Percentiles rank a stretch among this genome's conserved stretches.
phyloP scores from a whole-genome alignment of 1,140 invertebrate genomes.

The Pogonomyrmex barbatus region DNA sequence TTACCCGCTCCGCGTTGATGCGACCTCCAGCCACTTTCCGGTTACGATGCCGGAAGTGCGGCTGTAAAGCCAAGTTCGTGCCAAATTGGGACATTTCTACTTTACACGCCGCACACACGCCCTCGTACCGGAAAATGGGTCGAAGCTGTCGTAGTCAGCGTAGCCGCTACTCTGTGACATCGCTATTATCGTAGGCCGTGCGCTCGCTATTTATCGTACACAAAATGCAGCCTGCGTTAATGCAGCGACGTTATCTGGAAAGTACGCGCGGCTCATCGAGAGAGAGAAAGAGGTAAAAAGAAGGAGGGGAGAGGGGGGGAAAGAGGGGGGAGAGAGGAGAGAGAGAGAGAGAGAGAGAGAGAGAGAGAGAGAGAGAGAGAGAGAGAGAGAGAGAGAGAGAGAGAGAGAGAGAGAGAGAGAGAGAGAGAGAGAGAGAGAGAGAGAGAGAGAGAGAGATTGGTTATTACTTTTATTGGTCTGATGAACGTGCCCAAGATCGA shows the following conservation, averaged over 20 bases:
- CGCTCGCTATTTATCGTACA: conserved; percentile 12
- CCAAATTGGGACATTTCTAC: conserved; percentile 54
- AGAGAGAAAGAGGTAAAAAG: too few relatives aligned
- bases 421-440: neutral
- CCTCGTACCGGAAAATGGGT: conserved; percentile 36
- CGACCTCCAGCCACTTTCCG: conserved; percentile 22
- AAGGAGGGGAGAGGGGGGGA: conserved; percentile 19
- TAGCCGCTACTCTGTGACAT: conserved; percentile 1
- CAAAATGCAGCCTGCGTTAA: conserved; percentile 23
- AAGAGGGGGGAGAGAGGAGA: neutral
- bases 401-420: neutral
- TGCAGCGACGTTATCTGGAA: neutral
- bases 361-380: neutral
- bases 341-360: neutral
- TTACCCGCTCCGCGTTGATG: conserved; percentile 36
- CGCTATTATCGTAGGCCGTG: neutral
- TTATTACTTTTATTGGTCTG: conserved; percentile 52
- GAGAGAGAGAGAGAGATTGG: neutral
- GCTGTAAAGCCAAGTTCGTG: conserved; percentile 51
- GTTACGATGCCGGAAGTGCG: conserved; percentile 58
- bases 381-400: conserved; percentile 17
- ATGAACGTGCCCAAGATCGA: conserved; percentile 35
- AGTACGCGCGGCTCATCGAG: neutral
- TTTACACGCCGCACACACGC: conserved; percentile 37
- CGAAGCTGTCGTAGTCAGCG: conserved; percentile 28